Conservation (phyloP, 2,113 vertebrate species). For the Callorhinus ursinus region DNA sequence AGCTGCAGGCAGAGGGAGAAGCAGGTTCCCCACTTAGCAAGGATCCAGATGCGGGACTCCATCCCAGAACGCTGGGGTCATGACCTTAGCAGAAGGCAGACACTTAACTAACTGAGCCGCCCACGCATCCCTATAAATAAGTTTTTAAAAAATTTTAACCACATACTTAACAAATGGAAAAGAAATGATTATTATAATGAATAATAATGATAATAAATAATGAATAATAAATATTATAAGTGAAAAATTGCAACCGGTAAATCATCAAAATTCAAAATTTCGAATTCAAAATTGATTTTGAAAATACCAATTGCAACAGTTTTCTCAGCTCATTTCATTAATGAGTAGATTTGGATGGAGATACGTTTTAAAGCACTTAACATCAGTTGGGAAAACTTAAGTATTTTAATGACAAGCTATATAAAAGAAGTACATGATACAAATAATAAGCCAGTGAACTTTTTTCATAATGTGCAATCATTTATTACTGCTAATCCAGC, state of each 20-base stretch:
- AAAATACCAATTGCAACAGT: background rate
- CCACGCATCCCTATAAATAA: background rate
- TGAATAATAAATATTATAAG: background rate
- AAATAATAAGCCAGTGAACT: background rate
- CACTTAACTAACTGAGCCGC: background rate
- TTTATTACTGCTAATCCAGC: background rate
- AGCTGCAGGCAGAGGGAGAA: background rate
- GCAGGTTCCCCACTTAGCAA: background rate
- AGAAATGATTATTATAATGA: background rate
- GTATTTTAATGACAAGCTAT: background rate
- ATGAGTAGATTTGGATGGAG: background rate
- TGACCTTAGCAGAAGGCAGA: background rate
- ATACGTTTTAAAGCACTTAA: background rate
- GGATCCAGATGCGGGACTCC: background rate
- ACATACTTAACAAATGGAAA: background rate
- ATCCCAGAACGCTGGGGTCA: too few relatives aligned
- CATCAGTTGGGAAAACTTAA: background rate
- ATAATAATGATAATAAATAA: background rate
- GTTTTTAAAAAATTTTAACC: background rate
- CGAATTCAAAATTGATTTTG: background rate
- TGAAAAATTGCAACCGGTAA: background rate
- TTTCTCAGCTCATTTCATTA: background rate
- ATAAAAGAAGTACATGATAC: background rate
- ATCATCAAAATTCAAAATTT: background rate
- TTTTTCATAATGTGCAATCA: background rate